Base-by-base conservation (phyloP, 1,140 invertebrate genomes). In the Antheraea pernyi region DNA sequence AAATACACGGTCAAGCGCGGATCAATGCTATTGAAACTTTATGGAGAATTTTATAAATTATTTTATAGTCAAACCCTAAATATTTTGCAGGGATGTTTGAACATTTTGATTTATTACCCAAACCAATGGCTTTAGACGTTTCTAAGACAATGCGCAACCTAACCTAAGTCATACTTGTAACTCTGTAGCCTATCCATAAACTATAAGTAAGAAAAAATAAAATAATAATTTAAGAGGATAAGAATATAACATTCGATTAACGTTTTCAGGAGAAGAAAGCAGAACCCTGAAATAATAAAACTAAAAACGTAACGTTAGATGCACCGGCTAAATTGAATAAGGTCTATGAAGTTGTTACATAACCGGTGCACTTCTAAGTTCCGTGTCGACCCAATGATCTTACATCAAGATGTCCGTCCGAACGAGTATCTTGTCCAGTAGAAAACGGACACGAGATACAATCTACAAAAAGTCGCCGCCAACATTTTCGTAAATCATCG, bases 261-360 rank as follows among this genome's bases (percentile, higher is more conserved):
- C 8, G 36, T 30, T 61, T 53, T 53, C 46, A 53, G 16, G 10
- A 16, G 46, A n/a, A 16, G 1, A 53, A 46, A 3, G 71, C 64
- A 70, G 71, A 74, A 72, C 70, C 69, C 75, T 59, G 67, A 74
- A 65, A 70, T 73, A 74, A 66, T 18, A 62, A 77, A 81, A 81
- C 36, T 42, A 62, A 76, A 81, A 81, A 60, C 58, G 79, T 74
- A 72, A 69, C 68, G 79, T 80, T 75, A 84, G 80, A 75, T 73
- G 72, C 78, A 78, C 76, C 78, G 72, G 75, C 73, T 78, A 80
- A 85, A 88, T 84, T 83, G 81, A 81, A 84, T 79, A 71, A 79
- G 76, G 75, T 74, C 77, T 79, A 84, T 83, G 72, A 85, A 81
- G 80, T 77, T 72, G 80, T 86, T 86, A 77, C 83, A 77, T 71